Conservation (phyloP, 1,140 invertebrate species). For the Eumaeus atala region DNA sequence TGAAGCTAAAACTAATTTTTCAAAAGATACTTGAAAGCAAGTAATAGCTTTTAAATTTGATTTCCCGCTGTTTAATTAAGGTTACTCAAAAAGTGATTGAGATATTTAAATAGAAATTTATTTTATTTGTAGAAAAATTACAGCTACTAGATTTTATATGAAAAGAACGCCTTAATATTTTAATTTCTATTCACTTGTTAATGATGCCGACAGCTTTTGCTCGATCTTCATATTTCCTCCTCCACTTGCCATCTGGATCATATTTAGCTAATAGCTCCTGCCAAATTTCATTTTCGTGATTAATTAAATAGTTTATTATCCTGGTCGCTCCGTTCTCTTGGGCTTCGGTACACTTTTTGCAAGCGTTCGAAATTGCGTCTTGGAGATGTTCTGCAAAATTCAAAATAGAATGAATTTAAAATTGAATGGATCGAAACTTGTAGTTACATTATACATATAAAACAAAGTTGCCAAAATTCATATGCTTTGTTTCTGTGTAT, state of each 20-base stretch:
- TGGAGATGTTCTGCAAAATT: constrained; percentile 69
- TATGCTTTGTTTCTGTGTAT: background rate
- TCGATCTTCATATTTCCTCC: constrained; percentile 73
- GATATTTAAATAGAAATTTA: too few species aligned
- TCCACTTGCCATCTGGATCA: constrained; percentile 77
- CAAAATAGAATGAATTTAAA: background rate
- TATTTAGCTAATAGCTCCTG: constrained; percentile 74
- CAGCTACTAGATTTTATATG: too few species aligned
- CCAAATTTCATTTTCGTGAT: constrained; percentile 77
- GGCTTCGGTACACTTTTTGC: constrained; percentile 76
- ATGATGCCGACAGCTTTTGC: constrained; percentile 62
- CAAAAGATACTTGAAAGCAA: too few species aligned
- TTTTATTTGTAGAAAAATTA: too few species aligned
- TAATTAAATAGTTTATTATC: constrained; percentile 68
- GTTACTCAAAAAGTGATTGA: too few species aligned
- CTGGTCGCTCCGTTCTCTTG: constrained; percentile 74
- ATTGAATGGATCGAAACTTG: background rate
- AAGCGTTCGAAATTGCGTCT: constrained; percentile 78
- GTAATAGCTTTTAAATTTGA: too few species aligned
- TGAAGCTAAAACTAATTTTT: too few species aligned
- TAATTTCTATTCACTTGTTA: constrained; percentile 26
- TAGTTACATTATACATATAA: background rate
- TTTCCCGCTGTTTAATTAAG: too few species aligned
- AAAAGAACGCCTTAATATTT: too few species aligned
- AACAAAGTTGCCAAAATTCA: background rate